Evolutionary conservation across 1,140 invertebrate genomes (phyloP), one percentile per base, ranked within the genome.

Genomic region (Ostrea edulis): DNA sequence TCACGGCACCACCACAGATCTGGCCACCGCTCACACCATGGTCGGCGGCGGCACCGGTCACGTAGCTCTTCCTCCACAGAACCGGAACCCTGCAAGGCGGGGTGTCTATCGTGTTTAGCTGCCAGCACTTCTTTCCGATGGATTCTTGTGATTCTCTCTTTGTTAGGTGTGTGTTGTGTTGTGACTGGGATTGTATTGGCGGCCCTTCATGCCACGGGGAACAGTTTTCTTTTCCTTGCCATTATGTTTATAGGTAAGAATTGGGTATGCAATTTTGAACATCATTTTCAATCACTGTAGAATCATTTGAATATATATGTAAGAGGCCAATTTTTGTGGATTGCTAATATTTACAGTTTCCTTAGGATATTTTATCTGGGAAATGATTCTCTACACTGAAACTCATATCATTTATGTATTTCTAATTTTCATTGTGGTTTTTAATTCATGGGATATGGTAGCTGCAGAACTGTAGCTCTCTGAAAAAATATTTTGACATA

Each of bases 211-310:
- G 93, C 93, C 51, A 90, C 92, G 22, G 93, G 93, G 12, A 93
- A 92, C 82, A 93, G 92, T 51, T 94, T 93, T 82, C 92, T 95
- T 20, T 94, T 93, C 87, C 85, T 94, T 77, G 93, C 94, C 9
- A 92, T 94, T 25, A 94, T 94, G 93, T 95, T 95, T 90, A 93
- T 94, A 68, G 94, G 94, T 95, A 89, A 93, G 94, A 93, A 82
- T 3, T 82, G 20, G n/a, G 51, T 82, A 20, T 44, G 17, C 65
- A 17, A 54, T 82, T 51, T 35, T 22, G 3, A 44, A 35, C 22
- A n/a, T 83, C 29, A 88, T 44, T 29, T 77, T 44, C 11, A 25
- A 22, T 12, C 7, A 81, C 8, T 44, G 35, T 44, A 5, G 35
- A 44, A 44, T 44, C 5, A 44, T 44, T 44, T 44, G 35, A 44